A percentile compares a stretch with the other conserved stretches of the same genome.
phyloP scores from a whole-genome alignment of 1,140 invertebrate species.

The Portunus trituberculatus region DNA sequence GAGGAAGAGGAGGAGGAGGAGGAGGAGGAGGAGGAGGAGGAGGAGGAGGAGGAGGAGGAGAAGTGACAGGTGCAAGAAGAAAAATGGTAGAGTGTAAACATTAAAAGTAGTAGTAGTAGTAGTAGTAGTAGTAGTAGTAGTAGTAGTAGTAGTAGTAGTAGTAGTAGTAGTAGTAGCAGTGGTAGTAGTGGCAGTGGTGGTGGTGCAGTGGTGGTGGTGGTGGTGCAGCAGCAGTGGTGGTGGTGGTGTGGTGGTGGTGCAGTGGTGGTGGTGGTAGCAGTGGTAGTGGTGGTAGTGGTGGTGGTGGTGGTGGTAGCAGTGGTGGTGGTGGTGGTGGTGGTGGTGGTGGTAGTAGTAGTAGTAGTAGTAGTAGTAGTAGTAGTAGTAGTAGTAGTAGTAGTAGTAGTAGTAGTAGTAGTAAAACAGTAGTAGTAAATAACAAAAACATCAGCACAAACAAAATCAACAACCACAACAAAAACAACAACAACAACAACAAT shows the following conservation, averaged over 20 bases:
- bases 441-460: too few species aligned
- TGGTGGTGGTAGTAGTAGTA: background rate
- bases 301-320: background rate
- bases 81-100: background rate
- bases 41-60: background rate
- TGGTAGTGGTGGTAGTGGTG: background rate
- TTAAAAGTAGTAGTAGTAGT: background rate
- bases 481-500: too few species aligned
- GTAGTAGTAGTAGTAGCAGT: slow-evolving; percentile 21
- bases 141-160: slow-evolving; percentile 23
- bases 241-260: background rate
- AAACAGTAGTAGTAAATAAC: background rate
- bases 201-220: background rate
- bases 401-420: slow-evolving; percentile 17
- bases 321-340: background rate
- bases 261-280: background rate
- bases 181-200: background rate
- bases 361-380: background rate
- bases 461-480: too few species aligned
- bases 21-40: background rate
- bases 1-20: background rate
- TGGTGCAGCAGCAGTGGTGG: background rate
- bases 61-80: too few species aligned
- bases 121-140: slow-evolving; percentile 22
- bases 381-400: slow-evolving; percentile 16